Base-by-base conservation (phyloP, 1,140 invertebrate genomes). In the Drosophila dunni region DNA sequence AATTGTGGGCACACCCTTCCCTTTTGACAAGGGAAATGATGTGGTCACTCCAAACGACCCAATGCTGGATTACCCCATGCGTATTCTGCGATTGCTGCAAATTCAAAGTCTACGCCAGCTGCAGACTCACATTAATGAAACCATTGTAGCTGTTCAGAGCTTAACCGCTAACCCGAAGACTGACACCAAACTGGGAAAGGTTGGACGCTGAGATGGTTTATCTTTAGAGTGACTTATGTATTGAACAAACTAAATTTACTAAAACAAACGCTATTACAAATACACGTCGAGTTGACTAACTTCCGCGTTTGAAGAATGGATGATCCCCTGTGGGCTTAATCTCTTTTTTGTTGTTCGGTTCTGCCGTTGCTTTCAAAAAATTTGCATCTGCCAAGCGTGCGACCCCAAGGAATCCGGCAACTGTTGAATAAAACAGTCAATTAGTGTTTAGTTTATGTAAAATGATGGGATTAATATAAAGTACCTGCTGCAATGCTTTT, bases 141-240 rank as follows among this genome's bases (percentile, higher is more conserved):
- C 96, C 3, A 96, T 99, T 89, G 98, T 99, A 2, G 94, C 94
- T 64, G 97, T 98, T 1, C 98, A 99, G 94, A 95, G 93, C 68
- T 94, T 99, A 6, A 99, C 98, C 11, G 98, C 98, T 7, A 96
- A 99, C 95, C 98, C 98, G 9, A 98, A 98, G 94, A 99, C 98
- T 83, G 98, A 99, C 91, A 98, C 97, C 2, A 96, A 95, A 92
- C 93, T 99, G 24, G 98, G 98, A 61, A 97, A 98, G 95, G 98
- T 99, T 84, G 98, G 98, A 71, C 91, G 90, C 63, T 90, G 54
- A 69, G 5, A 13, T 13, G 5, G 20, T n/a, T 20, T n/a, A 7
- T 29, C 11, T n/a, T 10, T 5, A 17, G 46, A 20, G 20, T 20
- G 33, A 33, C 46, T 50, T 51, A 62, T 74, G 57, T 74, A 69